Conservation (phyloP, 2,888 invertebrate species). For the Volucella inflata region DNA sequence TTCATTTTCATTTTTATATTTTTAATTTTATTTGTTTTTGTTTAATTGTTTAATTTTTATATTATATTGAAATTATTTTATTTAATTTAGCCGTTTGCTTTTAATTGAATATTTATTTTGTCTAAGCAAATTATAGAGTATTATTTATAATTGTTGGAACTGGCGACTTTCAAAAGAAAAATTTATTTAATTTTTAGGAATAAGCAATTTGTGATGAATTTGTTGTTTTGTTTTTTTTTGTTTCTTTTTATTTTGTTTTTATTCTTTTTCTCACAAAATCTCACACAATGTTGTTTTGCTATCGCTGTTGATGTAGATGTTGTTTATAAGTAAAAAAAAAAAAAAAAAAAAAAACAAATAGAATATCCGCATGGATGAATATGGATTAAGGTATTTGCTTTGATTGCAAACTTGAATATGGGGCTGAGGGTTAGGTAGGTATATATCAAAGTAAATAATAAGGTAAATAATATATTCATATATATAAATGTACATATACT, state of each 20-base stretch:
- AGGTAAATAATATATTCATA: constrained; percentile 66
- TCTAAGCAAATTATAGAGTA: constrained; percentile 60
- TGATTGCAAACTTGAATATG: constrained; percentile 54
- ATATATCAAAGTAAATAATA: constrained; percentile 61
- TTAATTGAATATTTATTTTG: constrained; percentile 67
- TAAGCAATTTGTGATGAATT: constrained; percentile 70
- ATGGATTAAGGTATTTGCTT: constrained; percentile 13
- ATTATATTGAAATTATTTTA: too few species aligned
- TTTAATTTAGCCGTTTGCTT: neutral
- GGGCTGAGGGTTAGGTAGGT: neutral
- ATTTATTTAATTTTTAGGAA: constrained; percentile 78
- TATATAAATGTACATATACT: constrained; percentile 33
- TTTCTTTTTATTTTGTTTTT: constrained; percentile 24
- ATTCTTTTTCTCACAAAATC: constrained; percentile 38
- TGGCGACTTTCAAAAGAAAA: constrained; percentile 78
- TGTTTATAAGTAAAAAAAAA: constrained; percentile 33
- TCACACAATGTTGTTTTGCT: neutral
- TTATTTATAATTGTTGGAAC: constrained; percentile 69
- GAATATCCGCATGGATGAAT: neutral
- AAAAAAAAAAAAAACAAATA: neutral
- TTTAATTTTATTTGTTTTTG: constrained; percentile 37
- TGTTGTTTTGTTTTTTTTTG: constrained; percentile 18
- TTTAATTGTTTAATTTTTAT: constrained; percentile 13
- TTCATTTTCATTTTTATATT: constrained; percentile 17
- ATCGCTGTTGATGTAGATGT: constrained; percentile 24